phyloP scores from a whole-genome alignment of 2,797 vertebrate genomes.

The Scyliorhinus canicula region DNA sequence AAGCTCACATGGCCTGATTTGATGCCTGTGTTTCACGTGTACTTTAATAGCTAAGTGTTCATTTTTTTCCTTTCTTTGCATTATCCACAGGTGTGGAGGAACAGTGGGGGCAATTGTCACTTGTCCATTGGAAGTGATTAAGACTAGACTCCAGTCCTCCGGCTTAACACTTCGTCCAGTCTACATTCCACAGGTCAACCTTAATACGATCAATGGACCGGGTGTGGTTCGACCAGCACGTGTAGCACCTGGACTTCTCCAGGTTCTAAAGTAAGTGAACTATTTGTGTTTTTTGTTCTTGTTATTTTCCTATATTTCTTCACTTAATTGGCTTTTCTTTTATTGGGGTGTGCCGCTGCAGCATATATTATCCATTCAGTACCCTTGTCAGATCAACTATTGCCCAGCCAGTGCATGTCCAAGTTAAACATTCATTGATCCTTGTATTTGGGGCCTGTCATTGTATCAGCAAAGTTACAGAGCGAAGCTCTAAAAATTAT shows the following conservation, averaged over 20 bases:
- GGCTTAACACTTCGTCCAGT: constrained; percentile 73
- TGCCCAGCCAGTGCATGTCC: not conserved
- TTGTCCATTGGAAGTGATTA: constrained; percentile 89
- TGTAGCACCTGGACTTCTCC: constrained; percentile 76
- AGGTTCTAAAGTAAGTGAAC: constrained; percentile 80
- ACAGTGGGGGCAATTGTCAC: constrained; percentile 92
- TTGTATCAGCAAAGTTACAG: not conserved
- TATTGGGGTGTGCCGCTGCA: not conserved
- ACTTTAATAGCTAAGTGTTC: not conserved
- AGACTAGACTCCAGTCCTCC: constrained; percentile 88
- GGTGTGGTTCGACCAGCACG: constrained; percentile 79
- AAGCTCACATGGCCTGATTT: not conserved
- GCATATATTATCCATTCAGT: not conserved
- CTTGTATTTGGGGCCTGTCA: not conserved
- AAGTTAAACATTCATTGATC: not conserved
- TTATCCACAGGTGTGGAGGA: constrained; percentile 76
- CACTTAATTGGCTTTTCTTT: not conserved
- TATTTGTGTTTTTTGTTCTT: not conserved
- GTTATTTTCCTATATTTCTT: not conserved
- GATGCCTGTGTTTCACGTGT: not conserved
- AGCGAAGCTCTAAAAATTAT: not conserved
- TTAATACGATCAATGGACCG: constrained; percentile 79
- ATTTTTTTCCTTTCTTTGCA: not conserved
- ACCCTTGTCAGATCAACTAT: not conserved
- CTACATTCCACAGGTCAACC: constrained; percentile 83